Evolutionary conservation across 1,140 invertebrate species (phyloP), one percentile per base, ranked within the genome.

Genomic region (Aphaenogaster floridana): DNA sequence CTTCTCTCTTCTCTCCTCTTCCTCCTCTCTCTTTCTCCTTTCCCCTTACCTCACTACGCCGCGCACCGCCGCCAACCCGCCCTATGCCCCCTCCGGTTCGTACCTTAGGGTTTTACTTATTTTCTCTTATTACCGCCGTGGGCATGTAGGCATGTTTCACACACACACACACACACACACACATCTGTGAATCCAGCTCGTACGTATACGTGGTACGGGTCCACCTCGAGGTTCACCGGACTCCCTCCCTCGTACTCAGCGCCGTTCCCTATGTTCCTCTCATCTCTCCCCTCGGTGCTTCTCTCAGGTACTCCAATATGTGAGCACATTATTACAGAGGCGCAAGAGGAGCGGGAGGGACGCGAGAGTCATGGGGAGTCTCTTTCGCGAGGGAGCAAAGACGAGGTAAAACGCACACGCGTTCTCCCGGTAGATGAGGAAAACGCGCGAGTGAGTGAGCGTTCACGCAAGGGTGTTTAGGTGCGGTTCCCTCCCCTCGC

Each of bases 381-480:
- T 84, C 69, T 87, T 74, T 69, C 74, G 76, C 54, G 64, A 87
- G 74, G 80, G 84, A 86, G 76, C 39, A 39, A 90, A 91, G 83
- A 61, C 85, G 86, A 89, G 66, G 71, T 71, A 52, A 91, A 90
- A 91, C 90, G 90, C 86, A 86, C 87, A 86, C 89, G 86, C 89
- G 91, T 86, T 89, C 87, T 78, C 28, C 57, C 57, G 77, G 54
- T 90, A 86, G 79, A 64, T 36, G 57, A 63, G 86, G 86, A 91
- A 93, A 92, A 93, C 90, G 90, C 90, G 88, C 48, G 36, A 81
- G 78, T 17, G 68, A 83, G 88, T 81, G 77, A 90, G 88, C 87
- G 78, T 92, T 89, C 93, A 93, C 92, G 94, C 94, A 94, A 94
- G 91, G 93, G 93, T 94, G 92, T 94, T 94, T 94, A 93, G 94